phyloP scores from a whole-genome alignment of 92 coral and sea anemone genomes.

The Heliopora coerulea region DNA sequence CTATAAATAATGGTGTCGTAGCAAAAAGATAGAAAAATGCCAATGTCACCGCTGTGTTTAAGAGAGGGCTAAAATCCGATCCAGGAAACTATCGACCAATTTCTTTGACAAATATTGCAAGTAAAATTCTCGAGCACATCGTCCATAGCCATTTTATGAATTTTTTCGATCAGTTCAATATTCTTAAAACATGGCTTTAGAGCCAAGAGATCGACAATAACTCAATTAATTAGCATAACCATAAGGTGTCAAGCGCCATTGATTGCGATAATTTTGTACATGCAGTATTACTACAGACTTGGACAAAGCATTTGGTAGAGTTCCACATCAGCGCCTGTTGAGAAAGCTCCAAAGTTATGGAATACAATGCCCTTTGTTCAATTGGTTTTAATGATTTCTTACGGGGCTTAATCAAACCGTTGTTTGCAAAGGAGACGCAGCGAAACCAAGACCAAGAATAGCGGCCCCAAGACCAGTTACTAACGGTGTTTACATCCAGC shows the following conservation, averaged over 20 bases:
- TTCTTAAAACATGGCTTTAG: slow-evolving; percentile 62
- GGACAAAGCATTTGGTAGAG: no score
- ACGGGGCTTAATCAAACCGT: not conserved
- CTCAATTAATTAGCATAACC: slow-evolving; percentile 42
- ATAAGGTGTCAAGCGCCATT: slow-evolving; percentile 11
- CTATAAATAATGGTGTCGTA: slow-evolving; percentile 44
- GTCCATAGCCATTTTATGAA: slow-evolving; percentile 61
- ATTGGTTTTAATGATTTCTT: not conserved
- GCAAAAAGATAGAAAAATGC: slow-evolving; percentile 61
- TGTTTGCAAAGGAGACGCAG: not conserved
- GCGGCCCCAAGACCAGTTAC: not conserved
- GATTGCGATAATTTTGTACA: not conserved
- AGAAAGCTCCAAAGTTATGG: slow-evolving; percentile 19
- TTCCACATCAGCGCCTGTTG: slow-evolving; percentile 7
- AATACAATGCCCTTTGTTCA: not conserved
- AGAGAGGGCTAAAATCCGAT: slow-evolving; percentile 44
- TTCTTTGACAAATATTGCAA: slow-evolving; percentile 55
- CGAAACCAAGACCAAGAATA: not conserved
- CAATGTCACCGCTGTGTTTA: slow-evolving; percentile 54
- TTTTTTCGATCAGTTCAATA: slow-evolving; percentile 41
- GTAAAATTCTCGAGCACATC: no score
- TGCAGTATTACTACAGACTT: slow-evolving; percentile 16
- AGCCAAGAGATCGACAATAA: slow-evolving; percentile 54
- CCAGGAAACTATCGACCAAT: slow-evolving; percentile 57
- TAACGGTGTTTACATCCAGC: no score